Evolutionary conservation across 2,797 vertebrate species (phyloP).

Genomic region (Dryobates pubescens): DNA sequence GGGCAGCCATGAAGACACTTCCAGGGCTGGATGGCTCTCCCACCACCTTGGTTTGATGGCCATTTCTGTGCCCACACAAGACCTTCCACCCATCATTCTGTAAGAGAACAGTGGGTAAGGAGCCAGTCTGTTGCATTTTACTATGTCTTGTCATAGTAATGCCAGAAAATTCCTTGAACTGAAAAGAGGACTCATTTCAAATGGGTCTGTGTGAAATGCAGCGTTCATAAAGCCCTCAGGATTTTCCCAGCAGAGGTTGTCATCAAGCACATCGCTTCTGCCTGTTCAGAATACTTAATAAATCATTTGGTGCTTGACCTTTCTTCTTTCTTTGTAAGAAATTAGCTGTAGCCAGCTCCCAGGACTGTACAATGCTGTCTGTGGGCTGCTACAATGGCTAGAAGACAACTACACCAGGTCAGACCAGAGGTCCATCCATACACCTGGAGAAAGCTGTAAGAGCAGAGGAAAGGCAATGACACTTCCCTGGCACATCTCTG

Average conservation of each 20-base stretch:
- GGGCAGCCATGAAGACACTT: accelerated
- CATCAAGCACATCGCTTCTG: not conserved
- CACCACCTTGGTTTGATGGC: not conserved
- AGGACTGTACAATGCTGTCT: not conserved
- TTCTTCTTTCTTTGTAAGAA: not conserved
- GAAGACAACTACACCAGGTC: not conserved
- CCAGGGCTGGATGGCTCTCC: not conserved
- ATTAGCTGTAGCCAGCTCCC: not conserved
- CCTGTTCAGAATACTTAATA: not conserved
- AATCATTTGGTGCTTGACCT: not conserved
- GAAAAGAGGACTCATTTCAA: not conserved
- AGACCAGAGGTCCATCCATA: not conserved
- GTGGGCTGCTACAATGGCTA: not conserved
- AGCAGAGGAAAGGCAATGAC: accelerated
- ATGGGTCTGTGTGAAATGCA: not conserved
- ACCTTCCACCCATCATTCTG: not conserved
- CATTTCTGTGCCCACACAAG: not conserved
- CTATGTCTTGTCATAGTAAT: not conserved
- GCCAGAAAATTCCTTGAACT: not conserved
- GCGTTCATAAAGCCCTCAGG: not conserved
- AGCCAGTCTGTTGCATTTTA: not conserved
- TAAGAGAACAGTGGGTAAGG: not conserved
- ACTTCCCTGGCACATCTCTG: not conserved
- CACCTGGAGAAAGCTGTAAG: not conserved
- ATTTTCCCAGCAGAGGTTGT: not conserved